Conservation (phyloP, 2,113 vertebrate genomes). For the Takifugu flavidus region DNA sequence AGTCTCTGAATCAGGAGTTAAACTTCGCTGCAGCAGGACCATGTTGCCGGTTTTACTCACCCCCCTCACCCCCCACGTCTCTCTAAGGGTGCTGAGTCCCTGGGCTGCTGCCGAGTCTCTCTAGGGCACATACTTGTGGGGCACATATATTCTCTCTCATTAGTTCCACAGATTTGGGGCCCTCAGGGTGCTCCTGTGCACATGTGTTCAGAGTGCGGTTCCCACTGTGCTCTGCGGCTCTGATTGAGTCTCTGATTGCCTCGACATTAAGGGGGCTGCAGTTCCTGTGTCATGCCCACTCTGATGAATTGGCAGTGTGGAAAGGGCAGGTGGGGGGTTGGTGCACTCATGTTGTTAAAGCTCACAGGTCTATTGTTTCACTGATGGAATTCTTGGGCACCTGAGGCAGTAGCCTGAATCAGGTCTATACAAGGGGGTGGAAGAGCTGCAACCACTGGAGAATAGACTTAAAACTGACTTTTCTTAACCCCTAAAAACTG, state of each 20-base stretch:
- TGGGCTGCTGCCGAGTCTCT: conserved; percentile 8
- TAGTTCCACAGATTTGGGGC: conserved; percentile 59
- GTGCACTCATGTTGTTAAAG: conserved; percentile 31
- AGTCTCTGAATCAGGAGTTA: conserved; percentile 31
- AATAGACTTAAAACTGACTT: too few species aligned
- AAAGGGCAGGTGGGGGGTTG: conserved; percentile 4
- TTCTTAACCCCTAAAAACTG: too few species aligned
- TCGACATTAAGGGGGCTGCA: conserved; percentile 39
- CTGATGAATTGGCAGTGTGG: conserved; percentile 38
- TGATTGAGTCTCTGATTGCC: conserved; percentile 59
- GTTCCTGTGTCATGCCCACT: conserved; percentile 33
- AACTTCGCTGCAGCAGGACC: conserved; percentile 4
- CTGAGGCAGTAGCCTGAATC: conserved; percentile 27
- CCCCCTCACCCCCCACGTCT: neutral
- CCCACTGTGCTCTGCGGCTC: conserved; percentile 36
- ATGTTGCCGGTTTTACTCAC: conserved; percentile 15
- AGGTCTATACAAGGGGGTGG: neutral
- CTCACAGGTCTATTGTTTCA: conserved; percentile 5
- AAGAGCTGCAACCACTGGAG: too few species aligned
- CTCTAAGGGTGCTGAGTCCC: conserved; percentile 40
- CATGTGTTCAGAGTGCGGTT: conserved; percentile 46
- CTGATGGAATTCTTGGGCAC: conserved; percentile 38
- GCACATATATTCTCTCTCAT: conserved; percentile 54
- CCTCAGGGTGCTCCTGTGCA: conserved; percentile 38
- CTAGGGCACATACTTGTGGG: conserved; percentile 46